phyloP scores from a whole-genome alignment of 1,140 invertebrate genomes.

The Brachionus koreanus region DNA sequence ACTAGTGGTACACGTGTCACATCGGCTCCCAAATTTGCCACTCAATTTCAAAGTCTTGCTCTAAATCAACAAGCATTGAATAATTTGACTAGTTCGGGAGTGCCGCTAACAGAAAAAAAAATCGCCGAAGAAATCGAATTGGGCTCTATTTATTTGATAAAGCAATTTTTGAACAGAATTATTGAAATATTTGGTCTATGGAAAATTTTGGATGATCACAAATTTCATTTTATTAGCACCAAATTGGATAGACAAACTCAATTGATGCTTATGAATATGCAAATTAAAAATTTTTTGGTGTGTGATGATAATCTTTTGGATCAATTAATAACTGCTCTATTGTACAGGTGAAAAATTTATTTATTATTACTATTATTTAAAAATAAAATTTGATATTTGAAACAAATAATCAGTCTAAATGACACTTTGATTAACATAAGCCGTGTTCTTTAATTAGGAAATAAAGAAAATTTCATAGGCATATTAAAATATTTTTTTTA shows the following conservation, averaged over 20 bases:
- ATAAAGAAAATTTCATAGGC: no score
- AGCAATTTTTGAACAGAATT: slow-evolving; percentile 71
- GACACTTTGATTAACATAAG: no score
- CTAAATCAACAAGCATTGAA: slow-evolving; percentile 46
- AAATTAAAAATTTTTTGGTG: slow-evolving; percentile 75
- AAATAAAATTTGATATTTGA: not conserved
- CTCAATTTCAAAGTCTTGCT: slow-evolving; percentile 44
- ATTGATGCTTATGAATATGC: slow-evolving; percentile 61
- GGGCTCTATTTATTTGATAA: slow-evolving; percentile 72
- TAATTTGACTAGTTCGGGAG: slow-evolving; percentile 46
- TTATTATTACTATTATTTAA: not conserved
- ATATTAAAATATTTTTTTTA: no score
- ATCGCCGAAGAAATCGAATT: slow-evolving; percentile 49
- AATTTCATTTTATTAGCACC: slow-evolving; percentile 73
- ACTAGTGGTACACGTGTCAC: not conserved
- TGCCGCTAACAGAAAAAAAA: slow-evolving; percentile 43
- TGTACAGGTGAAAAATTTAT: slow-evolving; percentile 21
- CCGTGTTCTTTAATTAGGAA: no score
- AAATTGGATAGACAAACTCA: slow-evolving; percentile 42
- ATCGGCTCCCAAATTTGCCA: not conserved
- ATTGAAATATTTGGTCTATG: slow-evolving; percentile 88
- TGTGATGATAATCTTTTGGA: slow-evolving; percentile 62
- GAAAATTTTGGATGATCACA: slow-evolving; percentile 85
- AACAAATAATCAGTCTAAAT: no score
- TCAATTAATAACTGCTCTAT: slow-evolving; percentile 24